Base-by-base conservation (phyloP, 2,888 invertebrate genomes). In the Falcaria lacertinaria region DNA sequence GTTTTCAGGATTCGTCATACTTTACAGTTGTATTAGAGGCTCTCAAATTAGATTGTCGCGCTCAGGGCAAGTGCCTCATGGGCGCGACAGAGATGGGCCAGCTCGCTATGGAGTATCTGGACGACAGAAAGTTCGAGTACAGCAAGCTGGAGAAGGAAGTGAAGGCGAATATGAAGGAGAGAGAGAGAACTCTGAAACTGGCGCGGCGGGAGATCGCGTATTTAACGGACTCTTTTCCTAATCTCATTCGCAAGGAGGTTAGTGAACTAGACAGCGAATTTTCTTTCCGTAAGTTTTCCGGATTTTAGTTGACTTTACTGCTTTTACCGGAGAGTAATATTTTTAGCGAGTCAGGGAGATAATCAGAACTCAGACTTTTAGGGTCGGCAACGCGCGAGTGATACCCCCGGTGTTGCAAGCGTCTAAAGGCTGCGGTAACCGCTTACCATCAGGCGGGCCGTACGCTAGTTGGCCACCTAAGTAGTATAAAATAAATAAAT, bases 21-120 rank as follows among this genome's bases (percentile, higher is more conserved):
- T 93, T 92, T 56, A 92, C 93, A 37, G 91, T 91, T 0, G 91
- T 93, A 2, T 66, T 93, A 42, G 87, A 89, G 32, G 90, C 91
- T 0, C 69, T 94, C 37, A 89, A 90, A 56, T 62, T 87, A 17
- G 93, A 94, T 63, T 91, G 91, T 46, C 74, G 87, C 33, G 85
- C 86, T 7, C 93, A 93, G 72, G 91, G 91, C 34, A 90, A 90
- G 58, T 90, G 93, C 48, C 83, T 94, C 56, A 87, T 92, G 69
- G 91, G 90, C 15, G 91, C 92, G 0, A 93, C 92, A 0, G 89
- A 91, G 59, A 90, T 93, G 82, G 93, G 93, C 0, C 93, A 94
- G 60, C 73, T 93, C 1, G 93, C 92, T 0, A 90, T 91, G 55
- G 93, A 94, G 64, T 92, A 93, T 64, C 75, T 93, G 17, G 92